Base-by-base conservation (phyloP, 2,797 vertebrate genomes). In the Malacoraja senta region DNA sequence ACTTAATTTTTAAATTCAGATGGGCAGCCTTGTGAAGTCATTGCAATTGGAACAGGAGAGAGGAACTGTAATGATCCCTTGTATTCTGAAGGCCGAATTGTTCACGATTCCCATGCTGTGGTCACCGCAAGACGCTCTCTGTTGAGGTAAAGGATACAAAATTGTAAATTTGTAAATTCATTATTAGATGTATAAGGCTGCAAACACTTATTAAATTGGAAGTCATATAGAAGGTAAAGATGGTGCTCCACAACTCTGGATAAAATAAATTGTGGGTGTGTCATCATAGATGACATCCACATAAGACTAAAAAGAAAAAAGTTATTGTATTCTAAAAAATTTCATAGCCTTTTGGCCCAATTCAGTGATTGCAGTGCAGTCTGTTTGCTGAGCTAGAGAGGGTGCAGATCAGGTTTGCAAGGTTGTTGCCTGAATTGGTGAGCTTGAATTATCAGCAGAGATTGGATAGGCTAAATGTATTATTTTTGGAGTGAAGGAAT, bases 71-170 rank as follows among this genome's bases (percentile, higher is more conserved):
- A 96, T 93, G 96, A 96, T 77, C 94, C 93, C 19, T 79, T 96
- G 0, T 96, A 96, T 0, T 94, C 95, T 0, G 95, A 95, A 35
- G 98, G 98, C 32, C 96, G 98, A 65, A 94, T 98, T 81, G 79
- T 99, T 32, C 97, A 98, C 0, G 98, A 99, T 93, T 98, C 97
- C 0, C 98, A 99, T 1, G 98, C 97, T 26, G 94, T 98, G 0
- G 98, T 99, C 3, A 96, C 95, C 3, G 98, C 98, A 15, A 96
- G 98, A 93, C 96, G 99, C n/a, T 98, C 98, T 53, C 96, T 99
- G 0, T 97, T 99, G 94, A 97, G 98, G 98, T 98, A 93, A 29
- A 93, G 94, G 71, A 58, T 32, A 53, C 58, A 74, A 1, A 0
- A 26, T 58, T 76, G 19, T 72, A 92, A n/a, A n/a, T n/a, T n/a